Base-by-base conservation (phyloP, 2,888 invertebrate species). In the Cetonia aurata region DNA sequence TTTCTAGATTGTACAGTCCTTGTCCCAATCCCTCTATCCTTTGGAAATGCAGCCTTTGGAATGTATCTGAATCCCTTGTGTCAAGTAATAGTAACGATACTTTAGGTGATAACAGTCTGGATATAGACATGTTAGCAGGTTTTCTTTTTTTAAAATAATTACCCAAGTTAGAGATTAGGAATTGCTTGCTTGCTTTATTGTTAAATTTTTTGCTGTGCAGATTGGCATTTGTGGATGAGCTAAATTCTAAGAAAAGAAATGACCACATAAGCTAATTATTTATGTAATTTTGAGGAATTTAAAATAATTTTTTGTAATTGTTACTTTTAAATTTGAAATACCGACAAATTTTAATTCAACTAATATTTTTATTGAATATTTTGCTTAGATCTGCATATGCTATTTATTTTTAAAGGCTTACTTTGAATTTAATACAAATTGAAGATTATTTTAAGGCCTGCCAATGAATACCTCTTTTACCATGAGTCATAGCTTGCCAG, bases 11-110 rank as follows among this genome's bases (percentile, higher is more conserved):
- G 48, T 72, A 44, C 42, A 67, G n/a, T 55, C 69, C 69, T 37
- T 62, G 55, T 68, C 71, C 72, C 56, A 69, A 72, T 66, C 56
- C 72, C 33, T 69, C 72, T 66, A 62, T 72, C 72, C 69, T 72
- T 53, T 72, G 72, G 72, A 72, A 72, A 66, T 72, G 69, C 56
- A 66, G 65, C 46, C 66, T 69, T 33, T 72, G 72, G 72, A 67
- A 69, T 53, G 60, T 59, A 46, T 60, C 71, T 44, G 71, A 71
- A 17, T 71, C 71, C 46, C 59, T 25, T 56, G 33, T 66, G 37
- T 68, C 71, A 44, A 67, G 50, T 44, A 57, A 50, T 46, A 71
- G 60, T 65, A 68, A 52, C 48, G 68, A 68, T 52, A 56, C 56
- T 25, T 56, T 70, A 44, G 57, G 37, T 44, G 71, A 68, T 62